These are phyloP conservation scores for Hyles lineata DNA, from an alignment of 2,888 invertebrate genomes.

Conservation along the genomic window DNA sequence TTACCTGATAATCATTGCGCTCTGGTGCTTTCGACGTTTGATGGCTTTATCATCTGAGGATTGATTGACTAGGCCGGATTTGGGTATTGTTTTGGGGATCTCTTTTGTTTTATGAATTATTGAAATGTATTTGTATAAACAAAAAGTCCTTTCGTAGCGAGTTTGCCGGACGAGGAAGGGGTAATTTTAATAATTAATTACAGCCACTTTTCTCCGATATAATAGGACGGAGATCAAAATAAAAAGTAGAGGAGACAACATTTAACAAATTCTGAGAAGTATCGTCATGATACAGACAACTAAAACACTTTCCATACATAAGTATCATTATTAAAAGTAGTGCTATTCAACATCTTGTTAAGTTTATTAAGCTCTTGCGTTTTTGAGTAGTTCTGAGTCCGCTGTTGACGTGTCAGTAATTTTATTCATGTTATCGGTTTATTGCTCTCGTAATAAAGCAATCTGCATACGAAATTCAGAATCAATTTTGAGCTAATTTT, in stretches of 20 bases:
- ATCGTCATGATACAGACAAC: too few relatives aligned
- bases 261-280: too few relatives aligned
- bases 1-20: constrained; percentile 51
- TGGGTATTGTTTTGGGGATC: background rate
- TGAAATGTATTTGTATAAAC: background rate
- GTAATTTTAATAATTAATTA: too few relatives aligned
- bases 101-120: background rate
- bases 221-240: too few relatives aligned
- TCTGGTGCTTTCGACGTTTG: constrained; percentile 47
- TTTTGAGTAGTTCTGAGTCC: background rate
- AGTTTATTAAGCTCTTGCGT: too few relatives aligned
- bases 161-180: too few relatives aligned
- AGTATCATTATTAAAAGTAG: too few relatives aligned
- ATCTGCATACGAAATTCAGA: constrained; percentile 22
- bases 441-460: constrained; percentile 24
- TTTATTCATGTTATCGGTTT: constrained; percentile 3
- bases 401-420: background rate
- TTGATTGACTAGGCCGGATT: constrained; percentile 42
- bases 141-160: background rate
- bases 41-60: constrained; percentile 58
- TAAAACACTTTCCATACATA: too few relatives aligned
- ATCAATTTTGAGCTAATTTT: constrained; percentile 10
- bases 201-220: too few relatives aligned
- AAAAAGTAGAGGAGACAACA: too few relatives aligned
- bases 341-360: too few relatives aligned